Evolutionary conservation across 1,140 invertebrate species (phyloP), one percentile per base, ranked within the genome.

Genomic region (Diploscapter pachys): DNA sequence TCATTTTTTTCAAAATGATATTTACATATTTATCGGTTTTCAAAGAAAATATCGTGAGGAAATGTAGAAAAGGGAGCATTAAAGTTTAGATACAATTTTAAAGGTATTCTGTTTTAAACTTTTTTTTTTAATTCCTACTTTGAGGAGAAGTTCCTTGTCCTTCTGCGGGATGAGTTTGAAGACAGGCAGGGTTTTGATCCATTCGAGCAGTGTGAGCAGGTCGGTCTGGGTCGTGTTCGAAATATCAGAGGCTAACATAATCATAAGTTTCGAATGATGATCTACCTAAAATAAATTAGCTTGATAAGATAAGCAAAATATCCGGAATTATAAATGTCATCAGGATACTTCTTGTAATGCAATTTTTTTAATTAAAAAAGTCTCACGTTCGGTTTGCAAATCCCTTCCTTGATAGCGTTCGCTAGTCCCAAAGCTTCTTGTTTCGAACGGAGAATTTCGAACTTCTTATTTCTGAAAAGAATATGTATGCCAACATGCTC

Each of bases 201-300:
- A 79, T 65, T 79, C 78, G 4, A 79, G n/a, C 76, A 79, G 78
- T 72, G 71, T 79, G 9, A 78, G 50, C 4, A 79, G 66, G 49
- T 79, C 78, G 6, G 66, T 74, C 51, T 79, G 78, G 9, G 78
- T 79, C 5, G 68, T 63, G 6, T 56, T 76, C 9, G 78, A 75
- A 65, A 78, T 78, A 57, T 79, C 78, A 3, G 57, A 62, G n/a
- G 63, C 78, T 4, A 79, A 50, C 68, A 68, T 77, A 2, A 79
- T 76, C 78, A 75, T 75, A 68, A 79, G 62, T 59, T 73, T 72
- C 55, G 62, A 56, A 8, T 77, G 57, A 8, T 55, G 3, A 49
- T 67, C 53, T 61, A 75, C 48, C n/a, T 65, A 56, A 51, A 59
- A 50, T 48, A 57, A 54, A 49, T 52, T 66, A 50, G 55, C 61